Conservation (phyloP, 2,113 vertebrate genomes). For the Micronycteris hirsuta region DNA sequence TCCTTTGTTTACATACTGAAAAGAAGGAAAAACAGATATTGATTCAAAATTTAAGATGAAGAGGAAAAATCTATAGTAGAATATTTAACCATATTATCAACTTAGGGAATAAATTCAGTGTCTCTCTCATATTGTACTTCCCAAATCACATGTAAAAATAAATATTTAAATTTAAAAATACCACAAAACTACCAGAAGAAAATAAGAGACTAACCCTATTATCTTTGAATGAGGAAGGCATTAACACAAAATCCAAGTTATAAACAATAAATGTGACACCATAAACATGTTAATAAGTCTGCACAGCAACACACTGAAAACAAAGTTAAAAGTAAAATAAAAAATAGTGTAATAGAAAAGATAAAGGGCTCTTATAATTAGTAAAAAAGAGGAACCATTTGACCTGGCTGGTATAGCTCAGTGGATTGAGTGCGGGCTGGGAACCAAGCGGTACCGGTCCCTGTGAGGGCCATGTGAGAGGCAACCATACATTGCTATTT, state of each 20-base stretch:
- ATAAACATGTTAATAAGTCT: neutral
- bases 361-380: neutral
- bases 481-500: too few relatives aligned
- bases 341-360: neutral
- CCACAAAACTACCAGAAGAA: neutral
- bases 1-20: neutral
- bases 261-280: neutral
- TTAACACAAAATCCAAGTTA: neutral
- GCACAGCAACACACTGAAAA: neutral
- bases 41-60: slow-evolving; percentile 4
- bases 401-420: too few relatives aligned
- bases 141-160: neutral
- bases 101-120: neutral
- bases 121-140: neutral
- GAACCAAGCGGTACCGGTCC: too few relatives aligned
- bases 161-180: slow-evolving; percentile 20
- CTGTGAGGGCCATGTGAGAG: too few relatives aligned
- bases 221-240: neutral
- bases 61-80: slow-evolving; percentile 1
- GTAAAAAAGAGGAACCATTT: neutral
- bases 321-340: slow-evolving; percentile 7
- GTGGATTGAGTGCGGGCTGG: too few relatives aligned
- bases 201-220: neutral
- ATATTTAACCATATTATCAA: neutral
- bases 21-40: neutral